Evolutionary conservation across 1,140 invertebrate species (phyloP).

Genomic region (Bilobella aurantiaca): DNA sequence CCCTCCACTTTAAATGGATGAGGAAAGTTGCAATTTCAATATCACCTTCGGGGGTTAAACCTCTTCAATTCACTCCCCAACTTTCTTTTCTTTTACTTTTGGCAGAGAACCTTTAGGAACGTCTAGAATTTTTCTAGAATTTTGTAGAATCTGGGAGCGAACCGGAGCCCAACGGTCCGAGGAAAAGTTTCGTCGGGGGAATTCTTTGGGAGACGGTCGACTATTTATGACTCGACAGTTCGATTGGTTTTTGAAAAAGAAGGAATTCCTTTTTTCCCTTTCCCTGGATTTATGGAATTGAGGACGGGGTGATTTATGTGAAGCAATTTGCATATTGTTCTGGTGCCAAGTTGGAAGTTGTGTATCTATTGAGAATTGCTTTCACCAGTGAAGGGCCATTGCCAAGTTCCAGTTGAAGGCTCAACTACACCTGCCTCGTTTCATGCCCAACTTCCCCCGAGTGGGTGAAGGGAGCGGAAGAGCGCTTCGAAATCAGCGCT

Average conservation of each 20-base stretch:
- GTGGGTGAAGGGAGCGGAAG: not conserved
- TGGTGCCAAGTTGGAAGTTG: too few relatives aligned
- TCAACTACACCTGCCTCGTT: not conserved
- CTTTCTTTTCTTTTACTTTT: not conserved
- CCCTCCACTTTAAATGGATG: too few relatives aligned
- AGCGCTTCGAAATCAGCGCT: too few relatives aligned
- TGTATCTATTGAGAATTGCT: too few relatives aligned
- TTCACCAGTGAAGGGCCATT: conserved; percentile 7
- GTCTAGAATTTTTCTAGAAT: too few relatives aligned
- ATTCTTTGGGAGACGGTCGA: conserved; percentile 23
- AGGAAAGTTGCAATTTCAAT: conserved; percentile 6
- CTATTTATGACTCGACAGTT: conserved; percentile 25
- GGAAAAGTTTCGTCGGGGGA: conserved; percentile 28
- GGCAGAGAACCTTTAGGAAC: too few relatives aligned
- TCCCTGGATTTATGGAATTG: conserved; percentile 9
- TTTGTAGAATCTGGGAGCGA: not conserved
- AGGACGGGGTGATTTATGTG: conserved; percentile 1
- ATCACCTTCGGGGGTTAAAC: conserved; percentile 2
- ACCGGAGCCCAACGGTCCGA: conserved; percentile 27
- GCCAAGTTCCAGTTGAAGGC: not conserved
- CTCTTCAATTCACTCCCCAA: not conserved
- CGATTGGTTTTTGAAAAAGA: conserved; percentile 8
- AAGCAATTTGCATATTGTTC: conserved; percentile 13
- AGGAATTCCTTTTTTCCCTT: not conserved
- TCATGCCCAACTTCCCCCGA: not conserved